A percentile compares a stretch with the other conserved stretches of the same genome.
Conservation (phyloP, 2,888 invertebrate species). For the Nineta flava region DNA sequence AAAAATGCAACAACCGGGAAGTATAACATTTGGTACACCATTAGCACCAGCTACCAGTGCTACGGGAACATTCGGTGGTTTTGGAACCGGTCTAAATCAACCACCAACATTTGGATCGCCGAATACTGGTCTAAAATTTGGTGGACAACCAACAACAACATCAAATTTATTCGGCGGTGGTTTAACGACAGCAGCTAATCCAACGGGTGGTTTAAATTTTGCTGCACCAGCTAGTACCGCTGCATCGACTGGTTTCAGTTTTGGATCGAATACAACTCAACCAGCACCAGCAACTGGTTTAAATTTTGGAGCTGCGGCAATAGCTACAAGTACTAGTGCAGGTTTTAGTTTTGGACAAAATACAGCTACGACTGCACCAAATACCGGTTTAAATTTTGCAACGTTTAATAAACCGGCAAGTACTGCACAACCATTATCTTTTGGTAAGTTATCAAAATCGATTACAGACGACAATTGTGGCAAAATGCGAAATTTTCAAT, state of each 20-base stretch:
- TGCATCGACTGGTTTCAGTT: conserved; percentile 11
- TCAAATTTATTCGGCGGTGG: conserved; percentile 1
- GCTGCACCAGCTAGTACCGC: conserved; percentile 12
- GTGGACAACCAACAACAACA: background rate
- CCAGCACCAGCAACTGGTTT: conserved; percentile 15
- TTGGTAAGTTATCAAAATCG: conserved; percentile 2
- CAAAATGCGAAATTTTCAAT: background rate
- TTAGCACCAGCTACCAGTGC: conserved; percentile 10
- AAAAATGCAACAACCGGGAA: conserved; percentile 10
- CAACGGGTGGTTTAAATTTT: conserved; percentile 18
- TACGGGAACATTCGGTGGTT: conserved; percentile 7
- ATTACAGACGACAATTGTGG: no score
- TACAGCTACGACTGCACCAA: conserved; percentile 9
- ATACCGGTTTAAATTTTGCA: conserved; percentile 12
- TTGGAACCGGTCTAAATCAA: background rate
- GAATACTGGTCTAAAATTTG: conserved; percentile 5
- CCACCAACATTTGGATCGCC: conserved; percentile 4
- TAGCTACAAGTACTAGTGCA: background rate
- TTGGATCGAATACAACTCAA: conserved; percentile 16
- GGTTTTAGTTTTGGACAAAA: conserved; percentile 17
- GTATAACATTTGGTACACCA: conserved; percentile 15
- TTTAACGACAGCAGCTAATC: conserved; percentile 13
- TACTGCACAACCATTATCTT: background rate
- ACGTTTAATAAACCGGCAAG: conserved; percentile 11
- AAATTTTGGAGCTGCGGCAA: conserved; percentile 17